Evolutionary conservation across 1,140 invertebrate species (phyloP), one percentile per base, ranked within the genome.

Genomic region (Cherax destructor): DNA sequence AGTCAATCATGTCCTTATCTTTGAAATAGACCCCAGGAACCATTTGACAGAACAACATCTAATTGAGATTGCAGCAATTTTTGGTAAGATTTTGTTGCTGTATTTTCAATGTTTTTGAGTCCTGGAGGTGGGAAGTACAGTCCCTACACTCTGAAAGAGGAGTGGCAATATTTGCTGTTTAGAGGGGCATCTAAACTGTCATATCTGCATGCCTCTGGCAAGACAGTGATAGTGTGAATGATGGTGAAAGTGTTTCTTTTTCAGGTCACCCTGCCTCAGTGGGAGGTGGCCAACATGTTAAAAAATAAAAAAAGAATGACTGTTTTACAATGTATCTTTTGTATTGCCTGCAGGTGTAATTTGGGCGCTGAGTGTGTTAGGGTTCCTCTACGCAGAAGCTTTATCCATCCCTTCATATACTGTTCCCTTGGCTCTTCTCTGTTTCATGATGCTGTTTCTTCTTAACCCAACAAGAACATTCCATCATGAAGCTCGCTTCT

Each of bases 1-100:
- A 16, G 99, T 99, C 6, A 99, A 99, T 95, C 99, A 99, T 94
- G 99, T 99, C 0, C 96, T 99, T 0, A 99, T 99, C 93, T 99
- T 99, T 94, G 99, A 99, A 94, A 95, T 99, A 79, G 99, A 99
- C 95, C 99, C 99, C 0, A 95, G 99, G 85, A 99, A 99, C 95
- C 99, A 99, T 95, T 95, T 97, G 9, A 95, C 98, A 0, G 98
- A 99, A 94, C 99, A 99, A 94, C 97, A 99, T 95, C 95, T 99
- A 3, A 98, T 99, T 96, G 99, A 99, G 95, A 94, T 99, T 92
- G 98, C 99, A 0, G 97, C 98, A 0, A 97, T 99, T 91, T 97
- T 99, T 92, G 98, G 98, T 93, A 47, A 90, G 90, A 83, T 81
- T 0, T 74, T 30, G 11, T 13, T 56, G 11, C 24, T 30, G 0